Evolutionary conservation across 2,888 invertebrate species (phyloP).

Genomic region (Autographa gamma): DNA sequence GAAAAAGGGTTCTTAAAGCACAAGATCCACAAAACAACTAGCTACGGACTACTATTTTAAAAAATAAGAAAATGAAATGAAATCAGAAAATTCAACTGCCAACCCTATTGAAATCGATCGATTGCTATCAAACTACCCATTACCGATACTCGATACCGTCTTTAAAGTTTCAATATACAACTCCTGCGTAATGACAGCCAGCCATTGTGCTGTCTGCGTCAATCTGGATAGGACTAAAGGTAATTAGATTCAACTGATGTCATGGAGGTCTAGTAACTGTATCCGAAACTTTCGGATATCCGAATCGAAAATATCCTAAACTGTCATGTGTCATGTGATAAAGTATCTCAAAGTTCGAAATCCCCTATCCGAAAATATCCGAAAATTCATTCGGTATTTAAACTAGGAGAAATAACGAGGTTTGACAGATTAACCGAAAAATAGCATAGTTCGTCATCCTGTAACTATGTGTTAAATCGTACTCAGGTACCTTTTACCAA

Average conservation of each 20-base stretch:
- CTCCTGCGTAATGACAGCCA: constrained; percentile 45
- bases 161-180: constrained; percentile 55
- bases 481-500: no score
- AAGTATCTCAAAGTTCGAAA: no score
- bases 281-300: background rate
- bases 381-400: no score
- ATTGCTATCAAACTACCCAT: constrained; percentile 39
- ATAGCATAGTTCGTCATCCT: no score
- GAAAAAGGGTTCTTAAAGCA: no score
- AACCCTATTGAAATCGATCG: constrained; percentile 55
- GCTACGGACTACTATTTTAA: no score
- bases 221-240: constrained; percentile 45
- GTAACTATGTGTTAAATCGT: no score
- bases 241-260: constrained; percentile 51
- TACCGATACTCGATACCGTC: constrained; percentile 47
- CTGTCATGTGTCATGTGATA: no score
- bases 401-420: no score
- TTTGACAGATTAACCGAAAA: no score
- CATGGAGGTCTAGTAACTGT: constrained; percentile 4
- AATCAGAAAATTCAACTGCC: background rate
- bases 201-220: constrained; percentile 59
- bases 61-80: background rate
- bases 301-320: background rate
- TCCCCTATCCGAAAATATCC: no score
- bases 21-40: no score